phyloP scores from a whole-genome alignment of 1,140 invertebrate species.

The Heliconius melpomene region DNA sequence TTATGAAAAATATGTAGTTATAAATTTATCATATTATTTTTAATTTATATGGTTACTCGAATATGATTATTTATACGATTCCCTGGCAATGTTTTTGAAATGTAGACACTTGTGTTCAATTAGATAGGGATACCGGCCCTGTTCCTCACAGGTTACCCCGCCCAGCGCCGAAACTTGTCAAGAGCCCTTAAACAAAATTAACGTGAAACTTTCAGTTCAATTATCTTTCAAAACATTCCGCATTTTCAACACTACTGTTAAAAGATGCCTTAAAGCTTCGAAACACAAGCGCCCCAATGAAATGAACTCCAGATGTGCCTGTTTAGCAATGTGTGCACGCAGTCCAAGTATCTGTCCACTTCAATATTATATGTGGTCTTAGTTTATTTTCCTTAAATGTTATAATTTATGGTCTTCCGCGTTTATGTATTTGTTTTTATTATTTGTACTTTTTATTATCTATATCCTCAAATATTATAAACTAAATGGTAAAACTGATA shows the following conservation, averaged over 20 bases:
- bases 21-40: neutral
- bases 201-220: conserved; percentile 45
- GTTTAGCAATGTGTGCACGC: conserved; percentile 77
- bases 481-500: conserved; percentile 23
- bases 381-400: conserved; percentile 61
- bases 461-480: conserved; percentile 21
- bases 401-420: conserved; percentile 67
- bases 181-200: conserved; percentile 48
- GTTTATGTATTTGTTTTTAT: conserved; percentile 64
- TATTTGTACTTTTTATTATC: conserved; percentile 42
- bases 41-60: conserved; percentile 30
- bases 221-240: conserved; percentile 59
- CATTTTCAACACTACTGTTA: conserved; percentile 60
- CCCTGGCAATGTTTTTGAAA: conserved; percentile 60
- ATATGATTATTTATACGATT: conserved; percentile 14
- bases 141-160: conserved; percentile 71
- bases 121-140: conserved; percentile 65
- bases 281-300: conserved; percentile 62
- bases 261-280: conserved; percentile 55
- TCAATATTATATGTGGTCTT: conserved; percentile 79
- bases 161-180: conserved; percentile 73
- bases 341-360: conserved; percentile 73
- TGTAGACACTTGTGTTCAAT: conserved; percentile 65
- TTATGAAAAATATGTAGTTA: neutral
- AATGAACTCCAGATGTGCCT: conserved; percentile 68